Evolutionary conservation across 1,140 invertebrate species (phyloP), one percentile per base, ranked within the genome.

Genomic region (Antheraea mylitta): DNA sequence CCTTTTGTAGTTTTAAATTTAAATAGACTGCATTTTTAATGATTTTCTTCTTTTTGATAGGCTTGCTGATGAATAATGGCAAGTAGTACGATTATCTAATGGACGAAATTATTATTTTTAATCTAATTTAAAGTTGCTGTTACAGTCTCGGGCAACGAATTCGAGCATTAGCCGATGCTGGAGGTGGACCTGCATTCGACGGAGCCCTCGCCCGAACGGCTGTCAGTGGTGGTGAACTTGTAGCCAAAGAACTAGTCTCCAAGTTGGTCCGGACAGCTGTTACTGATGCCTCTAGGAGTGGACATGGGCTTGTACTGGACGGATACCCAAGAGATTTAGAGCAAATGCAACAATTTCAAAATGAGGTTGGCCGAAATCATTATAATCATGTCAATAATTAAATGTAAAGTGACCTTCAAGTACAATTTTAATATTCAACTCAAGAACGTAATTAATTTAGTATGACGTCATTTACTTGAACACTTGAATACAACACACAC

Each of bases 321-420:
- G 98, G 98, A 1, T 99, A 96, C 90, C 98, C 98, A 0, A 93
- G 97, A 64, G 97, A 98, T 79, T 92, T 98, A 74, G 95, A 95
- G 63, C 98, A 99, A 92, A 95, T 97, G 70, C 94, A 95, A 58
- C 94, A 95, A 76, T 98, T 98, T 88, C 96, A 99, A 88, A 95
- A 93, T 58, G 96, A 97, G 94, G 97, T 98, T 58, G 77, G 81
- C 65, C 18, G 45, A 13, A 16, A 16, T 53, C 11, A 16, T 16
- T 16, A 53, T 16, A 16, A 13, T 7, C 45, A 53, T 53, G 22
- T 53, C 13, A 11, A 53, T 13, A 0, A 16, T 13, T 6, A 53
- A 16, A 6, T 13, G 1, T 0, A 2, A 53, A n/a, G 45, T 53
- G 22, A 30, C 22, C 1, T 30, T 30, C 22, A 30, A 30, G 4